Conservation (phyloP, 1,140 invertebrate genomes). For the Anthonomus grandis region DNA sequence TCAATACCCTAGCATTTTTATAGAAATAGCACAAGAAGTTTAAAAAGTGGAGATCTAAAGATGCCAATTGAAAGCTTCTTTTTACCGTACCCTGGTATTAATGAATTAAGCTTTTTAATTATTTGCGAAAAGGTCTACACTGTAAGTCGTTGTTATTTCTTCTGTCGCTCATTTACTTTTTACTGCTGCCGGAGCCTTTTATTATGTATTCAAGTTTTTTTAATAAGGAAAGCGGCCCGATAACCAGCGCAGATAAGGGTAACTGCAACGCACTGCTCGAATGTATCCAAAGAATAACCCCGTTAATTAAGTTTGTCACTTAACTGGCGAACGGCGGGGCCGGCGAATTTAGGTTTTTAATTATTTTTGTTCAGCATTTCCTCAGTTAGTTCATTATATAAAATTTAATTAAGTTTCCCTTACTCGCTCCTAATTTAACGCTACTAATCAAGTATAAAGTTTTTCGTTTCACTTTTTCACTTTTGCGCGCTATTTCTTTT, state of each 20-base stretch:
- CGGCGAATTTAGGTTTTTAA: constrained; percentile 52
- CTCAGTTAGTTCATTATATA: constrained; percentile 52
- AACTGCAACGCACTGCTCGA: constrained; percentile 38
- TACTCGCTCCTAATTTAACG: constrained; percentile 51
- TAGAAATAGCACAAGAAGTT: no score
- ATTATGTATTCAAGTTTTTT: constrained; percentile 30
- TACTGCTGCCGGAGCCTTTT: constrained; percentile 12
- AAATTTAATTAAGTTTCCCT: constrained; percentile 53
- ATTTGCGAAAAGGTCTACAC: constrained; percentile 25
- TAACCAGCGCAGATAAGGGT: constrained; percentile 42
- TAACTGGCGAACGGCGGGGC: constrained; percentile 44
- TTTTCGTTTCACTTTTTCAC: constrained; percentile 32
- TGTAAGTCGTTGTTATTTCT: constrained; percentile 27
- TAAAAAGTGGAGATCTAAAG: no score
- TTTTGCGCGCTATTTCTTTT: no score
- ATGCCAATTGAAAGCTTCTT: no score
- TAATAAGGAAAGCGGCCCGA: constrained; percentile 37
- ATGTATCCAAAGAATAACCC: constrained; percentile 47
- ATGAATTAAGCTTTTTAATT: constrained; percentile 26
- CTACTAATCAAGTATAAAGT: constrained; percentile 52
- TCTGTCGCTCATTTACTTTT: constrained; percentile 21
- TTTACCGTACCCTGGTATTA: constrained; percentile 6
- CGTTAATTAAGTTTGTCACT: constrained; percentile 52
- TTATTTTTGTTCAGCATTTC: constrained; percentile 52
- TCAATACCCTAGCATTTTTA: no score